Conservation (phyloP, 2,797 vertebrate species). For the Mareca penelope region DNA sequence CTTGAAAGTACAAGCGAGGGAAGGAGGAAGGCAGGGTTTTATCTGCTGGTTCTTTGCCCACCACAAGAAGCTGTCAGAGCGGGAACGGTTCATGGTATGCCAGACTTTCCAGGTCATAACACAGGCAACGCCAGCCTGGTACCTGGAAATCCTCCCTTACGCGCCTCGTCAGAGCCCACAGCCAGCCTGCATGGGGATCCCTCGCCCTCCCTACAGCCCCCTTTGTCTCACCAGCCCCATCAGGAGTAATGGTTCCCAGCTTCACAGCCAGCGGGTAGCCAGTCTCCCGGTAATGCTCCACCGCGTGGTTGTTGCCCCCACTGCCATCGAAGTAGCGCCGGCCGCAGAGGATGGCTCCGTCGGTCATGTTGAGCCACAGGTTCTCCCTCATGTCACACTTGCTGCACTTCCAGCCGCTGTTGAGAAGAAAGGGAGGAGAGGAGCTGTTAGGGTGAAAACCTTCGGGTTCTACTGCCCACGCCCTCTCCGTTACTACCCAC, state of each 20-base stretch:
- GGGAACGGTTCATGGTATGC: not conserved
- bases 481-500: not conserved
- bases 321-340: constrained; percentile 96
- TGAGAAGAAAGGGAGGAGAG: not conserved
- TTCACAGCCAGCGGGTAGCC: constrained; percentile 96
- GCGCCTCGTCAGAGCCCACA: not conserved
- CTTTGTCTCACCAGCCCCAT: constrained; percentile 87
- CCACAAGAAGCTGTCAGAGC: not conserved
- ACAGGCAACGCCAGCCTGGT: not conserved
- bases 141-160: not conserved
- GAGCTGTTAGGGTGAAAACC: not conserved
- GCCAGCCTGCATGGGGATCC: not conserved
- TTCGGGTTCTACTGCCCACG: not conserved
- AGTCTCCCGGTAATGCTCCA: constrained; percentile 91
- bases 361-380: constrained; percentile 97
- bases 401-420: constrained; percentile 95
- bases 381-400: constrained; percentile 97
- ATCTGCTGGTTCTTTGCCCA: not conserved
- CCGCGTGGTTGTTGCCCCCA: constrained; percentile 96
- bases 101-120: not conserved
- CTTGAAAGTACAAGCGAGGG: not conserved
- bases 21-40: not conserved
- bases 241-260: constrained; percentile 97
- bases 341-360: constrained; percentile 94
- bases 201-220: not conserved